These are phyloP conservation scores for Campoletis raptor DNA, from an alignment of 2,888 invertebrate genomes.

Conservation along the genomic window DNA sequence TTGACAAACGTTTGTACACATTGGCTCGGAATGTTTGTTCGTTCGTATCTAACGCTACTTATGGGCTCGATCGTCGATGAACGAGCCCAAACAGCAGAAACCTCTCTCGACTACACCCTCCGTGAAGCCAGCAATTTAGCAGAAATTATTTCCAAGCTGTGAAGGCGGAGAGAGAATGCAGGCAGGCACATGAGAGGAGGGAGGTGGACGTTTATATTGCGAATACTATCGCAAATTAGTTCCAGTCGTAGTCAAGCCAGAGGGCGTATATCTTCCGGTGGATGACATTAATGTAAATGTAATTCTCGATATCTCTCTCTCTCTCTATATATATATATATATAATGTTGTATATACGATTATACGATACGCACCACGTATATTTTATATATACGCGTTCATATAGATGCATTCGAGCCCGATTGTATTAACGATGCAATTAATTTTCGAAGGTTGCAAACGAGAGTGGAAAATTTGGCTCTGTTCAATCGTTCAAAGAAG, in stretches of 20 bases:
- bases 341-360: conserved; percentile 15
- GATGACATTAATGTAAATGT: conserved; percentile 68
- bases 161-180: conserved; percentile 36
- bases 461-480: conserved; percentile 12
- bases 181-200: neutral
- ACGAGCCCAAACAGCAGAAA: conserved; percentile 18
- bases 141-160: conserved; percentile 63
- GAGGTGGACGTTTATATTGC: conserved; percentile 59
- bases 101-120: neutral
- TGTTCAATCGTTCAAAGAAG: conserved; percentile 43
- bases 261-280: conserved; percentile 62
- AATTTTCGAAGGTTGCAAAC: conserved; percentile 49
- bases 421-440: conserved; percentile 58
- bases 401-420: conserved; percentile 12
- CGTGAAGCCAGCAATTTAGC: conserved; percentile 46
- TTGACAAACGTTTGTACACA: neutral
- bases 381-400: conserved; percentile 25
- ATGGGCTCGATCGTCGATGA: conserved; percentile 46
- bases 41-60: conserved; percentile 39
- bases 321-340: conserved; percentile 22
- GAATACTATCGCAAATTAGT: conserved; percentile 68
- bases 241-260: conserved; percentile 58
- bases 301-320: conserved; percentile 53
- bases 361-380: conserved; percentile 8
- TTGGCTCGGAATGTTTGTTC: conserved; percentile 15